These are phyloP conservation scores for Thymelicus acteon DNA, from an alignment of 2,888 invertebrate species.

Conservation along the genomic window DNA sequence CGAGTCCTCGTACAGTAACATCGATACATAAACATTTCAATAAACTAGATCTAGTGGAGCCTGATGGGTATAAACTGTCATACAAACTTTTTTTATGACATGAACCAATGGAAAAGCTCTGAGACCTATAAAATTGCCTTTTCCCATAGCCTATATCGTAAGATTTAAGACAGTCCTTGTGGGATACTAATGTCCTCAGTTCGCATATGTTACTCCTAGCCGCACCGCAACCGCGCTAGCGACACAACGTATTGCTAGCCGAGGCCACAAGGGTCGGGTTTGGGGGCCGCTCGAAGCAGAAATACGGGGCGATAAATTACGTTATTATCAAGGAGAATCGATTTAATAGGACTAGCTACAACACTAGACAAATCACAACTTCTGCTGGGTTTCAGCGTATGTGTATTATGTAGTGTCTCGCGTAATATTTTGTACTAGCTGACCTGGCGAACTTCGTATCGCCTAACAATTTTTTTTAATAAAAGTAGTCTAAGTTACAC, in stretches of 20 bases:
- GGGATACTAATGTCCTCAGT: constrained; percentile 19
- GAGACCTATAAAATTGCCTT: neutral
- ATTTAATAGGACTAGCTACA: neutral
- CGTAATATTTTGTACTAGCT: too few species aligned
- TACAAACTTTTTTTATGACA: neutral
- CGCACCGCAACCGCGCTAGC: constrained; percentile 6
- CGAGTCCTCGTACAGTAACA: too few species aligned
- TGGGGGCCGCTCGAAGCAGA: constrained; percentile 2
- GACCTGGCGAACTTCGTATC: too few species aligned
- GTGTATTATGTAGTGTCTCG: too few species aligned
- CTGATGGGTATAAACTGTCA: too few species aligned
- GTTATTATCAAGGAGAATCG: constrained; percentile 18
- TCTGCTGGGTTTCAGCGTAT: neutral
- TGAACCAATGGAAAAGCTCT: neutral
- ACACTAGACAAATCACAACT: neutral
- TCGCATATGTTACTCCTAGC: constrained; percentile 17
- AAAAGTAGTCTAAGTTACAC: too few species aligned
- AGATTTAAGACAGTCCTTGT: constrained; percentile 8
- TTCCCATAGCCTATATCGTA: neutral
- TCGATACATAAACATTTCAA: too few species aligned
- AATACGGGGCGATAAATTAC: constrained; percentile 25
- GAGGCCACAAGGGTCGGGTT: constrained; percentile 19
- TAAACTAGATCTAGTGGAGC: too few species aligned
- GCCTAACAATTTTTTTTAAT: too few species aligned
- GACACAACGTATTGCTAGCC: constrained; percentile 14